Conservation (phyloP, 2,888 invertebrate genomes). For the Meiosimyza decipiens region DNA sequence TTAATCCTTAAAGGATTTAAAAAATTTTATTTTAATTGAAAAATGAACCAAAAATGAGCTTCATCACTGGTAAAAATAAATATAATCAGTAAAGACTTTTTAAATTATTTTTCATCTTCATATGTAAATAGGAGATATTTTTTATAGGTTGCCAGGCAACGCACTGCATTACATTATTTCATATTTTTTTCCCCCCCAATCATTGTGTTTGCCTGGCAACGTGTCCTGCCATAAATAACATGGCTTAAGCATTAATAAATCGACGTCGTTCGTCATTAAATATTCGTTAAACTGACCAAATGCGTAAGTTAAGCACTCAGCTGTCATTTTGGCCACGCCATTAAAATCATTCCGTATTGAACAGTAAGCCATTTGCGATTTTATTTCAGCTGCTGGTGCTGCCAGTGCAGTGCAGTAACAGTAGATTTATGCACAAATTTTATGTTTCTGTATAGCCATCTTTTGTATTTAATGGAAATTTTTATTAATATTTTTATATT, state of each 20-base stretch:
- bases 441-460: neutral
- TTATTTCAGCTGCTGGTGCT: too few species aligned
- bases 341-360: conserved; percentile 1
- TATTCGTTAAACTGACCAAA: conserved; percentile 19
- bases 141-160: too few species aligned
- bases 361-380: conserved; percentile 4
- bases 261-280: conserved; percentile 2
- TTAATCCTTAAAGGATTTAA: too few species aligned
- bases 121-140: too few species aligned
- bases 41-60: too few species aligned
- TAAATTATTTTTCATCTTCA: too few species aligned
- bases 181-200: neutral
- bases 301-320: conserved; percentile 28
- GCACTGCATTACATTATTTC: neutral
- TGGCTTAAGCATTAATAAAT: conserved; percentile 19
- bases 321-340: conserved; percentile 19
- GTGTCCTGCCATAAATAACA: conserved; percentile 17
- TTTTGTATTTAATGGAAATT: too few species aligned
- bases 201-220: neutral
- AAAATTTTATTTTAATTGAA: too few species aligned
- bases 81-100: too few species aligned
- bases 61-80: too few species aligned
- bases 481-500: too few species aligned
- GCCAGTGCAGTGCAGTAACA: too few species aligned
- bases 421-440: neutral